Base-by-base conservation (phyloP, 2,888 invertebrate genomes). In the Monoplex corrugatus region DNA sequence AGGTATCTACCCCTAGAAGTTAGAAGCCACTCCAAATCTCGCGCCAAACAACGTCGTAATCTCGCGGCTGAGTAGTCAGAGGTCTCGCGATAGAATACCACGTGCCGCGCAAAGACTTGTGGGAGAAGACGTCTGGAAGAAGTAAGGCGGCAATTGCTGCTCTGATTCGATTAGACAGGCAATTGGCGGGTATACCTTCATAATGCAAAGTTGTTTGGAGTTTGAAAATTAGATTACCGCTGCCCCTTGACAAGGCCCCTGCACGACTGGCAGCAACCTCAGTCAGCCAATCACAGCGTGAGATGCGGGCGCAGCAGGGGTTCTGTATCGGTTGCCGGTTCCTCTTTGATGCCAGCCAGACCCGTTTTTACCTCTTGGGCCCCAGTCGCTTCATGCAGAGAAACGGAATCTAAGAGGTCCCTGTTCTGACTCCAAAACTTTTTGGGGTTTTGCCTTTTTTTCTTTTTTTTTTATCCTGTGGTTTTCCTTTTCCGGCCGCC, bases 181-280 rank as follows among this genome's bases (percentile, higher is more conserved):
- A 86, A 86, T 86, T 86, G 86, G 86, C 68, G 63, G 86, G 86
- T 63, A 86, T 86, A 68, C 57, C 87, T 78, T 87, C 82, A 50
- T 68, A 88, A 89, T 86, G 88, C 89, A 87, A 84, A 88, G 87
- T 86, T 90, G 89, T 90, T 90, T 90, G 82, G 90, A 90, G 90
- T 86, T 89, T 87, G 88, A 86, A 89, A 90, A 90, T 90, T 90
- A 89, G 88, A 90, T 90, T 90, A 90, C 28, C 2, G 72, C 32
- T 44, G 82, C 86, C 87, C 88, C 90, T 90, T 89, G 90, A 89
- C 90, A 88, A 88, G 83, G 87, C 87, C 85, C 88, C 88, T 43
- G n/a, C 28, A 28, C 19, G 82, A 63, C 88, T 88, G 88, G 88
- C 88, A 88, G 87, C 82, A 57, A 63, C 35, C 87, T 8, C 50